Base-by-base conservation (phyloP, 2,113 vertebrate species). In the Entelurus aequoreus region DNA sequence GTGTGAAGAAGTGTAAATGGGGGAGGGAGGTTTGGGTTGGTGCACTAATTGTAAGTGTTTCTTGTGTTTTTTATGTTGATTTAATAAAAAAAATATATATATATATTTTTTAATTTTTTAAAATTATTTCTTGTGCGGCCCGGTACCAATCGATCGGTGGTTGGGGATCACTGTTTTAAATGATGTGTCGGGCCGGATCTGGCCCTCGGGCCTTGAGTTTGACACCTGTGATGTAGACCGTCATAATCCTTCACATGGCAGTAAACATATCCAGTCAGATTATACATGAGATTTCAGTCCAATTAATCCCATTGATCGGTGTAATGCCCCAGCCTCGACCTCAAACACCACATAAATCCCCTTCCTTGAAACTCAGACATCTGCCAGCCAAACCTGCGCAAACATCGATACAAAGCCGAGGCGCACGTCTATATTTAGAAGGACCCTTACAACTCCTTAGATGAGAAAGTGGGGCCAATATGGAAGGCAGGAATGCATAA, bases 251-350 rank as follows among this genome's bases (percentile, higher is more conserved):
- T 63, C 75, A 80, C 65, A 79, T 78, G 71, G 75, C 63, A 62
- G 62, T 71, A 79, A 76, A 21, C 57, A 54, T 47, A 77, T 71
- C 66, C 66, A 60, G 69, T 78, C 76, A 79, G 80, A 85, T 88
- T 87, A 88, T 58, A 74, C 71, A 77, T 56, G 56, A 76, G 68
- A 83, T 81, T 74, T 71, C 78, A 69, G 81, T 84, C 80, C 80
- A 78, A 85, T 81, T 77, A 84, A 84, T 81, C 77, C 76, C 80
- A 84, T 84, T 84, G 83, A 84, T 85, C 80, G 6, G 11, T 72
- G 75, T 75, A 65, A 83, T 71, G 72, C 68, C 82, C 80, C 60
- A 55, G 66, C 72, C 60, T 69, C 54, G 44, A 78, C 80, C 80
- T 83, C 66, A 69, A 60, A 74, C 71, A 68, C 63, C 61, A 58